These are phyloP conservation scores for Mythimna loreyi DNA, from an alignment of 2,888 invertebrate genomes.

Conservation along the genomic window DNA sequence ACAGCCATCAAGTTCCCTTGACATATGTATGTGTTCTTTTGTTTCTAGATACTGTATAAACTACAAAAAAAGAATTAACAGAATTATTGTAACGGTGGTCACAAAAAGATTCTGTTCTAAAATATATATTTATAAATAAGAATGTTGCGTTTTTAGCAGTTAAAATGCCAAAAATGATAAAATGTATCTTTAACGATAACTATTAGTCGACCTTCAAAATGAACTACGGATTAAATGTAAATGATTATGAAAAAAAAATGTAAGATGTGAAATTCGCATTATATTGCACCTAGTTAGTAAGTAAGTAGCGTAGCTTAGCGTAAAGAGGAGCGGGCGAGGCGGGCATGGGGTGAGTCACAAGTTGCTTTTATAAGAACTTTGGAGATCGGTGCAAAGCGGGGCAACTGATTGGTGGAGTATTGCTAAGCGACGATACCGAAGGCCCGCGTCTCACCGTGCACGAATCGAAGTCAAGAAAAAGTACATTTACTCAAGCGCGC, in stretches of 20 bases:
- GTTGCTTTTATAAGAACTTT: constrained; percentile 7
- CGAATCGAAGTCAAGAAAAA: constrained; percentile 1
- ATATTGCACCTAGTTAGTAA: constrained; percentile 88
- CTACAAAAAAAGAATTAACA: constrained; percentile 1
- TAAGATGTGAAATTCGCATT: constrained; percentile 82
- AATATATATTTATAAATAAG: constrained; percentile 36
- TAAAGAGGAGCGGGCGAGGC: constrained; percentile 73
- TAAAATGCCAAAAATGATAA: constrained; percentile 68
- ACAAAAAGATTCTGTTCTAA: constrained; percentile 37
- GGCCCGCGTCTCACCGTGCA: neutral
- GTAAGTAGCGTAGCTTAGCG: constrained; percentile 83
- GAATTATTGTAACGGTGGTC: constrained; percentile 24
- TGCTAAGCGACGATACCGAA: constrained; percentile 10
- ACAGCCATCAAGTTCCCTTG: constrained; percentile 50
- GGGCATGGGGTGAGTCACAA: constrained; percentile 30
- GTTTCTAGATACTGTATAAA: constrained; percentile 28
- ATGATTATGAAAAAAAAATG: constrained; percentile 73
- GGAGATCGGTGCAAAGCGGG: constrained; percentile 7
- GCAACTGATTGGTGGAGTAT: constrained; percentile 21
- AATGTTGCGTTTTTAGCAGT: constrained; percentile 63
- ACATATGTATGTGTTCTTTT: constrained; percentile 44
- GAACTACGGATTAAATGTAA: constrained; percentile 74
- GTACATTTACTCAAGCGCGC: constrained; percentile 44
- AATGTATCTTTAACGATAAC: constrained; percentile 62
- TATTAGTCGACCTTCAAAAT: constrained; percentile 70